Percentiles rank a stretch among this genome's conserved stretches.
phyloP scores from a whole-genome alignment of 1,140 invertebrate species.

The Archegozetes longisetosus region DNA sequence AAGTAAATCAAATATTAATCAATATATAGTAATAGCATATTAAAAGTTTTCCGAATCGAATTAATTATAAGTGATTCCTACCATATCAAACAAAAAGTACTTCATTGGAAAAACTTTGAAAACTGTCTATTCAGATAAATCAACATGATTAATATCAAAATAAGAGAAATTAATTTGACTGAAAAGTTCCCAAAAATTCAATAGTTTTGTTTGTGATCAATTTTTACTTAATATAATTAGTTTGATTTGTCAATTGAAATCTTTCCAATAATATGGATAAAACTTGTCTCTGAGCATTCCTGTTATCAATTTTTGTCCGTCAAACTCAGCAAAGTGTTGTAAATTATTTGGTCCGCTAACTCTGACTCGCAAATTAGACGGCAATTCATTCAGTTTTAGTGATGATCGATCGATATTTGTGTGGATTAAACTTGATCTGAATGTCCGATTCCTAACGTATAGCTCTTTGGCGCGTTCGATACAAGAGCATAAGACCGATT shows the following conservation, averaged over 20 bases:
- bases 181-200: too few species aligned
- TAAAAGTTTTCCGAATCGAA: too few species aligned
- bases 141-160: too few species aligned
- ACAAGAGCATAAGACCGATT: neutral
- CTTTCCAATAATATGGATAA: conserved; percentile 10
- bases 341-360: conserved; percentile 1
- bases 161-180: too few species aligned
- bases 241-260: conserved; percentile 11
- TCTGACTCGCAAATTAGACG: conserved; percentile 1
- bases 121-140: too few species aligned
- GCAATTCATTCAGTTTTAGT: neutral
- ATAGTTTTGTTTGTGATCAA: too few species aligned
- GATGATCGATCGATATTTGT: neutral
- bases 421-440: neutral
- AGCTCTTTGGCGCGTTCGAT: neutral
- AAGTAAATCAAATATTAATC: too few species aligned
- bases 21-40: too few species aligned
- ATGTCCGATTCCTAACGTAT: neutral
- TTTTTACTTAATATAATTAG: too few species aligned
- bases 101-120: too few species aligned
- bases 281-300: neutral
- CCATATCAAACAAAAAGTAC: too few species aligned
- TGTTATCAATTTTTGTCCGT: neutral
- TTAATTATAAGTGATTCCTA: too few species aligned
- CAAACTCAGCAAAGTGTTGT: conserved; percentile 6